Evolutionary conservation across 2,113 vertebrate species (phyloP).

Genomic region (Agapornis roseicollis): DNA sequence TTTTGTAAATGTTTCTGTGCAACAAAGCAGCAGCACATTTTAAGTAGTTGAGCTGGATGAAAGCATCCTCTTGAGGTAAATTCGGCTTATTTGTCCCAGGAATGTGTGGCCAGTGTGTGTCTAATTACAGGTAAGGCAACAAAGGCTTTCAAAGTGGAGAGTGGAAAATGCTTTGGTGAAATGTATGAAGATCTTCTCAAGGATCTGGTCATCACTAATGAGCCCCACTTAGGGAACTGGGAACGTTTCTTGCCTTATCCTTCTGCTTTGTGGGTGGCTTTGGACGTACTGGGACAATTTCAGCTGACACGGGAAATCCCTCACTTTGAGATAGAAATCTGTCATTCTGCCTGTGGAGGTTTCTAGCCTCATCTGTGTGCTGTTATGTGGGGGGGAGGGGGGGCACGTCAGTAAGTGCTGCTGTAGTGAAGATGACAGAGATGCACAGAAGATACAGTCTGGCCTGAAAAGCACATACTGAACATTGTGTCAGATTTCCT

Average conservation of each 20-base stretch:
- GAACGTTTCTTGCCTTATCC: background rate
- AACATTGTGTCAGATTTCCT: background rate
- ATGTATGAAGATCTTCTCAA: constrained; percentile 7
- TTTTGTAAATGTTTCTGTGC: background rate
- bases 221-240: background rate
- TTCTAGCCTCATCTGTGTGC: background rate
- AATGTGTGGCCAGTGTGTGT: constrained; percentile 7
- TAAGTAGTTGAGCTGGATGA: background rate
- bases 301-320: background rate
- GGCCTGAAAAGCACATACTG: background rate
- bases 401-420: background rate
- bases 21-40: constrained; percentile 14
- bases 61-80: constrained; percentile 1
- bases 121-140: constrained; percentile 32
- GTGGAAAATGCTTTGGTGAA: background rate
- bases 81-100: constrained; percentile 13
- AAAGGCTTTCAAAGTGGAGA: constrained; percentile 39
- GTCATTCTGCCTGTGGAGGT: background rate
- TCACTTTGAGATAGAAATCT: background rate
- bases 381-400: background rate
- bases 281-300: background rate
- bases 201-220: background rate
- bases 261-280: background rate
- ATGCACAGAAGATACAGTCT: background rate
- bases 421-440: background rate